These are phyloP conservation scores for Serranus cabrilla DNA, from an alignment of 2,797 vertebrate genomes.

Conservation along the genomic window DNA sequence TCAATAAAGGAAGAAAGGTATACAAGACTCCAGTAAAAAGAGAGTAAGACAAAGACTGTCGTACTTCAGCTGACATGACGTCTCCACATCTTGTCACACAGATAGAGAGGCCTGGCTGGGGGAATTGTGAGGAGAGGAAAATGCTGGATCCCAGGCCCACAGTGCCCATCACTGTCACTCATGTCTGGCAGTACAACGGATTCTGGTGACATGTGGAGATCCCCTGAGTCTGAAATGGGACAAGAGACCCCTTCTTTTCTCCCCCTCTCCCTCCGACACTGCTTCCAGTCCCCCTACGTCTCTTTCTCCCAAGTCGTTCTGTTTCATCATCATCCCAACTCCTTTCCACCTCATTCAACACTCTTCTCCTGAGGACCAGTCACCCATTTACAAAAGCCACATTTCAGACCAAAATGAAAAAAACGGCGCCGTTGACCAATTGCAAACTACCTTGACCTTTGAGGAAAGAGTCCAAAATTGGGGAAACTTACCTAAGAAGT, in stretches of 20 bases:
- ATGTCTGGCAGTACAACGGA: constrained; percentile 66
- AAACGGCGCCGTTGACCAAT: background rate
- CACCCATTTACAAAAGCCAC: background rate
- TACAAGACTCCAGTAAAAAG: background rate
- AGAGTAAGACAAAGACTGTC: constrained; percentile 54
- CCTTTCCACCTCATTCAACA: constrained; percentile 6
- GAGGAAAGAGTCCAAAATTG: background rate
- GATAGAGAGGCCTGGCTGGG: constrained; percentile 63
- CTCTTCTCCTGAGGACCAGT: background rate
- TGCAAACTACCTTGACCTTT: background rate
- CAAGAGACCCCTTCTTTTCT: constrained; percentile 49
- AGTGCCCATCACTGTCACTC: constrained; percentile 84
- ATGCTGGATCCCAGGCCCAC: constrained; percentile 69
- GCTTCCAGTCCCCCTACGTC: constrained; percentile 32
- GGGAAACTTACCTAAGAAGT: background rate
- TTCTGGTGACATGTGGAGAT: constrained; percentile 73
- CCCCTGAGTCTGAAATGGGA: constrained; percentile 67
- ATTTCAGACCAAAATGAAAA: background rate
- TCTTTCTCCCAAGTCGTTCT: constrained; percentile 29
- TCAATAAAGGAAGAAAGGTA: constrained; percentile 6
- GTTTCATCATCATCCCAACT: constrained; percentile 11
- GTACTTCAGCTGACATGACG: constrained; percentile 67
- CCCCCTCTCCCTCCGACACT: constrained; percentile 3
- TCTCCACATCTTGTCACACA: constrained; percentile 79
- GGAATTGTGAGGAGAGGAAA: constrained; percentile 74